Conservation (phyloP, 2,888 invertebrate genomes). For the Drosophila leonis region DNA sequence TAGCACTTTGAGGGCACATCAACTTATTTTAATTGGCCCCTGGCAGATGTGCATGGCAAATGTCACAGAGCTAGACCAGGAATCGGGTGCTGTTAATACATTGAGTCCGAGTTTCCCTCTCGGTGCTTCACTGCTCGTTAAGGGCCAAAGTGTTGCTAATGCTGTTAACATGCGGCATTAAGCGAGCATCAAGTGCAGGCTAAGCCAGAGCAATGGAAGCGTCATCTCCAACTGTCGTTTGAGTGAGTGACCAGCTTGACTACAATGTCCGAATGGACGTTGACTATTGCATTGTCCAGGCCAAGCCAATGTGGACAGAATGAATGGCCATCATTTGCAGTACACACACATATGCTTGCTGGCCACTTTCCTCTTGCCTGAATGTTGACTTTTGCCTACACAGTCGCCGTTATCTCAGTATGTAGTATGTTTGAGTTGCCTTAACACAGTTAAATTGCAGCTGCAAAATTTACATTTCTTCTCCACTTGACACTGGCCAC, state of each 20-base stretch:
- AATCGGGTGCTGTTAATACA: background rate
- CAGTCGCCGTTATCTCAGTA: background rate
- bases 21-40: slow-evolving; percentile 38
- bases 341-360: too few relatives aligned
- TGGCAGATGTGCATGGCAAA: slow-evolving; percentile 13
- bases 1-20: slow-evolving; percentile 25
- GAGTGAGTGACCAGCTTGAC: slow-evolving; percentile 34
- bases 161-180: slow-evolving; percentile 70
- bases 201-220: slow-evolving; percentile 1
- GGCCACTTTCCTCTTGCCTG: slow-evolving; percentile 13
- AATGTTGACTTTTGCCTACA: slow-evolving; percentile 48
- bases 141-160: slow-evolving; percentile 63
- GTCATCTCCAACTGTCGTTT: slow-evolving; percentile 18
- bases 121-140: slow-evolving; percentile 45
- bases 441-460: slow-evolving; percentile 44
- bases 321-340: slow-evolving; percentile 49
- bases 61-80: slow-evolving; percentile 6
- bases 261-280: slow-evolving; percentile 19
- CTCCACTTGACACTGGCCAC: slow-evolving; percentile 24
- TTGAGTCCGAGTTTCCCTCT: background rate
- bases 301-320: slow-evolving; percentile 17
- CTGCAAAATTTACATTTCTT: slow-evolving; percentile 63
- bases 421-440: slow-evolving; percentile 34
- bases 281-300: slow-evolving; percentile 2
- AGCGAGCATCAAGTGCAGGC: slow-evolving; percentile 65